phyloP scores from a whole-genome alignment of 2,797 vertebrate species.

The Brachyrhaphis roseni region DNA sequence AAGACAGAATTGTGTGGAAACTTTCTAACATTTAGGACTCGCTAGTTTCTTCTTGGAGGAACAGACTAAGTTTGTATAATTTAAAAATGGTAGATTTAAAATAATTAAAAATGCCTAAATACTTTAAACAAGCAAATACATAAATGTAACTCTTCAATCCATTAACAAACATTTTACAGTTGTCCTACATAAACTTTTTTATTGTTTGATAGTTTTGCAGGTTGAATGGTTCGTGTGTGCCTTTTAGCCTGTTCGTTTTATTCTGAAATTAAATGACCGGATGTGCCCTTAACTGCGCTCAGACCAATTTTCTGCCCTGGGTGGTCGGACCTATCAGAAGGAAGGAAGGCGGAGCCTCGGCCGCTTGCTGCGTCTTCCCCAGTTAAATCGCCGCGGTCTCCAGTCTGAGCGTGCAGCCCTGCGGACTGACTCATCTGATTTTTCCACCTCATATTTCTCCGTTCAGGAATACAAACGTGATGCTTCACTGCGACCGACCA shows the following conservation, averaged over 20 bases:
- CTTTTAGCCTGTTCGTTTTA: neutral
- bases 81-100: neutral
- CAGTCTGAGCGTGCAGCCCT: slow-evolving; percentile 11
- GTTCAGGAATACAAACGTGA: slow-evolving; percentile 59
- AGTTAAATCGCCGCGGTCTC: slow-evolving; percentile 17
- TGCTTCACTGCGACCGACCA: slow-evolving; percentile 23
- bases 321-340: slow-evolving; percentile 47
- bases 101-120: neutral
- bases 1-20: neutral
- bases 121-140: neutral
- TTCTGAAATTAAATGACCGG: slow-evolving; percentile 37
- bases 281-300: neutral
- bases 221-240: neutral
- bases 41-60: neutral
- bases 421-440: neutral
- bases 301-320: rapidly evolving
- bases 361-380: slow-evolving; percentile 55
- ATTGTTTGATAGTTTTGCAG: neutral
- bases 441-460: slow-evolving; percentile 15
- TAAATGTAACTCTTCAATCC: neutral
- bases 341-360: slow-evolving; percentile 52
- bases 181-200: neutral
- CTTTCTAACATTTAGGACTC: neutral
- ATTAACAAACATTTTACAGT: neutral
- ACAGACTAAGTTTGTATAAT: neutral